Conservation (phyloP, 2,797 vertebrate genomes). For the Esox lucius region DNA sequence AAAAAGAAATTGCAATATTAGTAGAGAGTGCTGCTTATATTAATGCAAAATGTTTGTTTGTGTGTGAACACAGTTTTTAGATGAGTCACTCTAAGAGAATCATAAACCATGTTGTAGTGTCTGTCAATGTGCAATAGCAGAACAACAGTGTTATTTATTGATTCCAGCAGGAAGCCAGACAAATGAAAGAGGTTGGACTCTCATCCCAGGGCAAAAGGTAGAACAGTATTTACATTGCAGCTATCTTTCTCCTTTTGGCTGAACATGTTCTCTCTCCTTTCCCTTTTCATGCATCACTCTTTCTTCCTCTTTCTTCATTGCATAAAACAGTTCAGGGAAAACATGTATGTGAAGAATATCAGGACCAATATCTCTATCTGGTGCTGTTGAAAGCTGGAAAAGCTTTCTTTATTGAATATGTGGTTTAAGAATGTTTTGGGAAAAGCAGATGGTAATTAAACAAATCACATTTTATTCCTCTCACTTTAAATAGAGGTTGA, state of each 20-base stretch:
- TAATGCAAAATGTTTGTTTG: neutral
- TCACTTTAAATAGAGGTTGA: neutral
- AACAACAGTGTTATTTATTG: constrained; percentile 49
- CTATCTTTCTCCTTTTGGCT: neutral
- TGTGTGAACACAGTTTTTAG: constrained; percentile 11
- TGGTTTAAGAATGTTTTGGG: constrained; percentile 35
- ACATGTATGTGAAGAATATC: constrained; percentile 24
- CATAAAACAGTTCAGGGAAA: constrained; percentile 33
- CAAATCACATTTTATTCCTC: constrained; percentile 8
- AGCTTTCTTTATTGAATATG: neutral
- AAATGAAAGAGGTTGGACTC: constrained; percentile 50
- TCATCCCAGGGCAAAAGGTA: constrained; percentile 36
- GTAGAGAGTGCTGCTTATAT: neutral
- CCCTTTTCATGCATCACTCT: neutral
- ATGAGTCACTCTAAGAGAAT: constrained; percentile 27
- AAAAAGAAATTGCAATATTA: neutral
- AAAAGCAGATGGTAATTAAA: constrained; percentile 45
- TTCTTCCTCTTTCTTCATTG: neutral
- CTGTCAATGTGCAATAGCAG: constrained; percentile 27
- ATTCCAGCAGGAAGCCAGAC: constrained; percentile 41
- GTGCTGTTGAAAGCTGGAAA: constrained; percentile 19
- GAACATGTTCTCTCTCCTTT: neutral
- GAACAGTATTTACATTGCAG: constrained; percentile 4
- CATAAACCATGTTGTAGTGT: constrained; percentile 33
- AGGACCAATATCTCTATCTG: constrained; percentile 2